phyloP scores from a whole-genome alignment of 2,888 invertebrate species.

The Fissipunctia ypsillon region DNA sequence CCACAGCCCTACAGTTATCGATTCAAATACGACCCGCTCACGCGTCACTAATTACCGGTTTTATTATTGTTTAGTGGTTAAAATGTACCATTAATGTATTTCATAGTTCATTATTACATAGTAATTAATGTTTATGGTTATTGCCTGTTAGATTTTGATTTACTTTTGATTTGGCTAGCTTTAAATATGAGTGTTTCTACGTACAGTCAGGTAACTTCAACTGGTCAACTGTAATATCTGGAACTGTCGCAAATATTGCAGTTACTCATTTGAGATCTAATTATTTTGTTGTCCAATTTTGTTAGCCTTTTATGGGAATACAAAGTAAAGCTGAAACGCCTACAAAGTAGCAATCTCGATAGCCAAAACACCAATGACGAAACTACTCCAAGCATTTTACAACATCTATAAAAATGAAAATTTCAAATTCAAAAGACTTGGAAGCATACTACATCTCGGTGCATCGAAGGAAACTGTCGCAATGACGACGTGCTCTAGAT shows the following conservation, averaged over 20 bases:
- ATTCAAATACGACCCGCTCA: slow-evolving; percentile 36
- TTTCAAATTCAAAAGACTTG: slow-evolving; percentile 21
- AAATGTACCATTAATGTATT: slow-evolving; percentile 46
- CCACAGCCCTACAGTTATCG: slow-evolving; percentile 40
- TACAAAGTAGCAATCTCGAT: slow-evolving; percentile 14
- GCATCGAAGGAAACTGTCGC: slow-evolving; percentile 55
- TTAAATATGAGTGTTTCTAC: not conserved
- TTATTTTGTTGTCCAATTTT: not conserved
- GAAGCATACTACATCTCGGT: slow-evolving; percentile 32
- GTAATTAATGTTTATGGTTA: slow-evolving; percentile 41
- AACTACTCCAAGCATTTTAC: slow-evolving; percentile 17
- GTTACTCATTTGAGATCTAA: not conserved
- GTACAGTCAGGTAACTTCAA: not conserved
- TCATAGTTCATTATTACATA: slow-evolving; percentile 48
- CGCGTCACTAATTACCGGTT: slow-evolving; percentile 50
- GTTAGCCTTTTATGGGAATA: not conserved
- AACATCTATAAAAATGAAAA: slow-evolving; percentile 19
- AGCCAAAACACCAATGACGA: slow-evolving; percentile 26
- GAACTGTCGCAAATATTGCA: not conserved
- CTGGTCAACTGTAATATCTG: too few relatives aligned
- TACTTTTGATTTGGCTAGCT: slow-evolving; percentile 2
- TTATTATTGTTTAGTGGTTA: slow-evolving; percentile 52
- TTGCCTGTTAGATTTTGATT: not conserved
- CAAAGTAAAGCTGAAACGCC: not conserved
- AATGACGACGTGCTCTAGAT: slow-evolving; percentile 60